phyloP scores from a whole-genome alignment of 2,888 invertebrate species.

The Dermolepida albohirtum region DNA sequence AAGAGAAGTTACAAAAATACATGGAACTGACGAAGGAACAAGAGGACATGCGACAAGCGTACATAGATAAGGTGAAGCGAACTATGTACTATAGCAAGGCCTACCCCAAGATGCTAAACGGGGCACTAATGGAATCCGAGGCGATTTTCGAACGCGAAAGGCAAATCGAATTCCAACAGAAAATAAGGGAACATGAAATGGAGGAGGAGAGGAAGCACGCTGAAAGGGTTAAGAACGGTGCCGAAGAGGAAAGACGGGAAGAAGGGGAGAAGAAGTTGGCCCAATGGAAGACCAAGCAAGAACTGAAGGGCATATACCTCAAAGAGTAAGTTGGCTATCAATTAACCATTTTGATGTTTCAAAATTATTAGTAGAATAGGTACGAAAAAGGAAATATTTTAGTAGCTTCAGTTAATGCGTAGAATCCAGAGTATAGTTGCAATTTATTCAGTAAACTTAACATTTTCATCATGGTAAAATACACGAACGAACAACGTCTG shows the following conservation, averaged over 20 bases:
- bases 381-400: too few species aligned
- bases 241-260: conserved; percentile 52
- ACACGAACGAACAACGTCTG: too few species aligned
- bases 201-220: conserved; percentile 54
- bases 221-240: conserved; percentile 52
- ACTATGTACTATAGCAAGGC: conserved; percentile 56
- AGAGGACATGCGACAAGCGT: conserved; percentile 51
- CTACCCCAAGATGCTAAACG: conserved; percentile 57
- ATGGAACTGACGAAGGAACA: conserved; percentile 52
- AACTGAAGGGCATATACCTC: conserved; percentile 48
- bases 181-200: conserved; percentile 57
- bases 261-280: conserved; percentile 52
- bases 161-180: conserved; percentile 57
- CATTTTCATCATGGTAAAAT: too few species aligned
- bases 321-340: conserved; percentile 50
- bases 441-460: too few species aligned
- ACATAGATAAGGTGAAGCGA: conserved; percentile 55
- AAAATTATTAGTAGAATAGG: too few species aligned
- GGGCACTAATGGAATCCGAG: conserved; percentile 58
- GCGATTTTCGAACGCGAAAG: conserved; percentile 58
- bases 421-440: too few species aligned
- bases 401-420: too few species aligned
- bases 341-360: too few species aligned
- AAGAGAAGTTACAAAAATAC: conserved; percentile 46
- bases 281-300: conserved; percentile 50